These are phyloP conservation scores for Drosophila paramelanica DNA, from an alignment of 2,888 invertebrate species.

Conservation along the genomic window DNA sequence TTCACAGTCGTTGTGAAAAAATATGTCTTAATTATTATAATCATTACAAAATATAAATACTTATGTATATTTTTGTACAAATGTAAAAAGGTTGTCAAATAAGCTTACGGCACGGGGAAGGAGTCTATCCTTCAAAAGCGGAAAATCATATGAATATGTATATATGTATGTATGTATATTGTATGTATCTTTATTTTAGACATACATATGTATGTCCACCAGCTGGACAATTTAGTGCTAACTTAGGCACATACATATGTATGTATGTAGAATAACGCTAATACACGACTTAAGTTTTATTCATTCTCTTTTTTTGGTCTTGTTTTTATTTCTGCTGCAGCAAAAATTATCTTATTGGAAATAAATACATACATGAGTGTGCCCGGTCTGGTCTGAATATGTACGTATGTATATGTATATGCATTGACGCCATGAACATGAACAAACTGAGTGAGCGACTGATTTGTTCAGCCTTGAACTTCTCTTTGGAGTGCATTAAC, in stretches of 20 bases:
- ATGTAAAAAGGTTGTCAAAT: too few species aligned
- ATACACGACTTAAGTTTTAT: constrained; percentile 33
- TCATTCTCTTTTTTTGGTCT: constrained; percentile 30
- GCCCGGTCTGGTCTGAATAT: constrained; percentile 17
- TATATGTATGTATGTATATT: too few species aligned
- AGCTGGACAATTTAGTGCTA: constrained; percentile 42
- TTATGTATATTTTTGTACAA: background rate
- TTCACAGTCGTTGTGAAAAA: too few species aligned
- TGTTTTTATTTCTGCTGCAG: constrained; percentile 41
- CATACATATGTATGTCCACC: constrained; percentile 17
- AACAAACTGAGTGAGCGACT: constrained; percentile 72
- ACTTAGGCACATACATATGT: constrained; percentile 19
- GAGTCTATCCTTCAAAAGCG: too few species aligned
- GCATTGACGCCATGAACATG: constrained; percentile 57
- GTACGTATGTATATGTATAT: constrained; percentile 2
- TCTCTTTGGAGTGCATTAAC: constrained; percentile 85
- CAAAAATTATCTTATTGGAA: constrained; percentile 68
- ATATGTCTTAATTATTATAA: too few species aligned
- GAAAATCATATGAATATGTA: too few species aligned
- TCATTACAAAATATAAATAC: constrained; percentile 13
- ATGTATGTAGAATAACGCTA: constrained; percentile 29
- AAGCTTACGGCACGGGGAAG: too few species aligned
- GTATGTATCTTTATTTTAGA: background rate
- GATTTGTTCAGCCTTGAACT: constrained; percentile 85
- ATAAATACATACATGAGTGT: constrained; percentile 25